phyloP scores from a whole-genome alignment of 1,140 invertebrate species.

The Trichonephila clavipes region DNA sequence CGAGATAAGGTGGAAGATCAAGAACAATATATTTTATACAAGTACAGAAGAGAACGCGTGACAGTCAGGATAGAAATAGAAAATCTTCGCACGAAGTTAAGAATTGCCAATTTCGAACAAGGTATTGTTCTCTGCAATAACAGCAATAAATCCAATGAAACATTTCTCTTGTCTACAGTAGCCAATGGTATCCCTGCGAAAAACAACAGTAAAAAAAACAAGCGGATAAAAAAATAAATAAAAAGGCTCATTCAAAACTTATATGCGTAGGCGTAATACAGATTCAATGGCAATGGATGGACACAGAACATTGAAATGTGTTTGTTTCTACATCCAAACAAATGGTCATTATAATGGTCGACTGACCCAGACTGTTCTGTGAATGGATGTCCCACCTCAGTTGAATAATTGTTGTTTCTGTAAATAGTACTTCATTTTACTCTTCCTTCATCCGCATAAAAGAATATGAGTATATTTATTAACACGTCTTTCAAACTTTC shows the following conservation, averaged over 20 bases:
- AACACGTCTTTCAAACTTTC: not conserved
- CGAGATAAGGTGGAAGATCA: constrained; percentile 31
- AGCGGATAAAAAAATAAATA: not conserved
- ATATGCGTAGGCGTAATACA: constrained; percentile 40
- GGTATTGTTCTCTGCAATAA: constrained; percentile 52
- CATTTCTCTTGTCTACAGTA: constrained; percentile 42
- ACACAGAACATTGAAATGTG: constrained; percentile 33
- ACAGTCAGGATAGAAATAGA: not conserved
- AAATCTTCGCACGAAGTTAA: constrained; percentile 24
- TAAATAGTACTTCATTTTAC: constrained; percentile 27
- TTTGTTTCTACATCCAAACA: constrained; percentile 39
- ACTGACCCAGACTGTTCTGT: constrained; percentile 34
- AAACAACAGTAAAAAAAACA: not conserved
- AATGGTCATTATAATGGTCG: constrained; percentile 43
- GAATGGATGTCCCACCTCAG: constrained; percentile 36
- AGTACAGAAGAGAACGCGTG: not conserved
- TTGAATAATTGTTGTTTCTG: constrained; percentile 12
- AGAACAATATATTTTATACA: constrained; percentile 15
- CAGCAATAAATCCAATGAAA: constrained; percentile 44
- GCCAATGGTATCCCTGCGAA: not conserved
- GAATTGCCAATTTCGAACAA: constrained; percentile 40
- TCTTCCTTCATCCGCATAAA: constrained; percentile 15
- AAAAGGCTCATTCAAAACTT: constrained; percentile 10
- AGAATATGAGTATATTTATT: not conserved
- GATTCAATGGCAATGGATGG: not conserved